These are phyloP conservation scores for Sarcophaga caerulescens DNA, from an alignment of 2,888 invertebrate species.

Conservation along the genomic window DNA sequence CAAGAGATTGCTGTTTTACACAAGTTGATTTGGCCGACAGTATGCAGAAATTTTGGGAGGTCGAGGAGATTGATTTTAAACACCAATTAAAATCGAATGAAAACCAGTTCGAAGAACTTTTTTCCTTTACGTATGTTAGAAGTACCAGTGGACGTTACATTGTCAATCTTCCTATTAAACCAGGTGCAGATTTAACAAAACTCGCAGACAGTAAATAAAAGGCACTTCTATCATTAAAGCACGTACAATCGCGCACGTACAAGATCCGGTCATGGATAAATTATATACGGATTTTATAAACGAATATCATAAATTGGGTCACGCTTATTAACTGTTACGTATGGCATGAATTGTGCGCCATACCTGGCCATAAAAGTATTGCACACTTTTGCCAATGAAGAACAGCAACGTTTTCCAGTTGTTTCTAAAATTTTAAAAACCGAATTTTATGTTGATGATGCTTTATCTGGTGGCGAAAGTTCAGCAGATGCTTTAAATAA, in stretches of 20 bases:
- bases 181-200: slow-evolving; percentile 15
- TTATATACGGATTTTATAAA: slow-evolving; percentile 60
- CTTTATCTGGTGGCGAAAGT: too few species aligned
- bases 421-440: too few species aligned
- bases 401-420: too few species aligned
- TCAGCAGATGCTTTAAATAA: too few species aligned
- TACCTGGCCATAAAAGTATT: slow-evolving; percentile 60
- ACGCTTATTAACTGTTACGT: slow-evolving; percentile 59
- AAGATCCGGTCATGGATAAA: neutral
- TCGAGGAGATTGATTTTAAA: slow-evolving; percentile 38
- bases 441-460: too few species aligned
- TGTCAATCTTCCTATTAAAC: slow-evolving; percentile 8
- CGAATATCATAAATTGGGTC: slow-evolving; percentile 45
- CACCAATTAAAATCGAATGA: slow-evolving; percentile 53
- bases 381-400: slow-evolving; percentile 53
- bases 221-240: slow-evolving; percentile 42
- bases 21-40: slow-evolving; percentile 39
- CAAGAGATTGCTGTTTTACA: neutral
- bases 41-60: slow-evolving; percentile 55
- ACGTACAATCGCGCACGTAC: slow-evolving; percentile 46
- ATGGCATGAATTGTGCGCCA: slow-evolving; percentile 60
- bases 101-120: slow-evolving; percentile 53
- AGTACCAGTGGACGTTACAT: slow-evolving; percentile 44
- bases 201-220: slow-evolving; percentile 48
- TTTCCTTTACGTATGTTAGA: slow-evolving; percentile 44